Evolutionary conservation across 53 echinoderm and acorn worm genomes (phyloP).

Genomic region (Pentamera pediparva): DNA sequence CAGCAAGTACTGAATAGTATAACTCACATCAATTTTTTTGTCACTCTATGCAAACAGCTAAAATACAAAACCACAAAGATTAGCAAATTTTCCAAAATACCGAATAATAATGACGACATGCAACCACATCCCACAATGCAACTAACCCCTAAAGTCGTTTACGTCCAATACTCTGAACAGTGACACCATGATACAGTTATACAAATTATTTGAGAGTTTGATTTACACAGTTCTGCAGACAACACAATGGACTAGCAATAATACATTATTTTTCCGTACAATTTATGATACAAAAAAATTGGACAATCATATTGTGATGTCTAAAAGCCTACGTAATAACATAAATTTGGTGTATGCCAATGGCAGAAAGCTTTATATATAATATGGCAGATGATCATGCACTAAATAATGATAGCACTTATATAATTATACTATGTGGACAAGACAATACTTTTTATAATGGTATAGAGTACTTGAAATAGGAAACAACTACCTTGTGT

Average conservation of each 20-base stretch:
- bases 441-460: background rate
- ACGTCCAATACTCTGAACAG: too few relatives aligned
- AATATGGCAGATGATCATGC: slow-evolving; percentile 30
- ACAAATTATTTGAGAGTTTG: slow-evolving; percentile 17
- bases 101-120: slow-evolving; percentile 1
- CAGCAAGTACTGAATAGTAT: slow-evolving; percentile 15
- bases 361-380: background rate
- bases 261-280: slow-evolving; percentile 19
- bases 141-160: background rate
- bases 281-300: slow-evolving; percentile 23
- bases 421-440: background rate
- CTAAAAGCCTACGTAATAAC: background rate
- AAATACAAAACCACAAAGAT: slow-evolving; percentile 26
- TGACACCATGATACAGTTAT: slow-evolving; percentile 26
- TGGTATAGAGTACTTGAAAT: too few relatives aligned
- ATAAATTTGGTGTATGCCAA: slow-evolving; percentile 6
- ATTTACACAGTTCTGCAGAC: slow-evolving; percentile 13
- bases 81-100: background rate
- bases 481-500: background rate
- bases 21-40: slow-evolving; percentile 27
- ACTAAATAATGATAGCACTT: slow-evolving; percentile 17
- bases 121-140: slow-evolving; percentile 16
- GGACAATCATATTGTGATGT: background rate
- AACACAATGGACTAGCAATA: slow-evolving; percentile 18
- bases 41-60: slow-evolving; percentile 20